Percentiles rank a stretch among this genome's conserved stretches.
Evolutionary conservation across 2,797 vertebrate genomes (phyloP).

Genomic region (Carduelis carduelis): DNA sequence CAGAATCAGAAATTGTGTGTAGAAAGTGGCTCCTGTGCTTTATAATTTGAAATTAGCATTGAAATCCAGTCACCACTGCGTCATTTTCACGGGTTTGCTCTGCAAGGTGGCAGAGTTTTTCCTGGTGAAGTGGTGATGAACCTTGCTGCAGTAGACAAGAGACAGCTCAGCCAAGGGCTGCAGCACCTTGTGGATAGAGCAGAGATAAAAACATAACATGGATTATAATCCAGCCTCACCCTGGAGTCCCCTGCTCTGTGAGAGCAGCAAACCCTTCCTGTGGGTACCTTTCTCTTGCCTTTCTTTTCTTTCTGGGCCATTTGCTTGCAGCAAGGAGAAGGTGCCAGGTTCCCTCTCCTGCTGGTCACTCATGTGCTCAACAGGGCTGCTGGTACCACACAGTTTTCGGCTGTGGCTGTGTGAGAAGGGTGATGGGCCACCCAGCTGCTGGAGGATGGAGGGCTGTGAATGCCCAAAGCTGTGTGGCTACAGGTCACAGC

Average conservation of each 20-base stretch:
- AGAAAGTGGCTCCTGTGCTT: slow-evolving; percentile 65
- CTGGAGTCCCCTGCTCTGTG: not conserved
- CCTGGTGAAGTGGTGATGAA: not conserved
- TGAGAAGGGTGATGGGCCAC: not conserved
- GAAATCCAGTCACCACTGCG: not conserved
- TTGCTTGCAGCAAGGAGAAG: not conserved
- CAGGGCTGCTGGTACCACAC: not conserved
- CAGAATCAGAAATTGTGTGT: slow-evolving; percentile 64
- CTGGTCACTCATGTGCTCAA: not conserved
- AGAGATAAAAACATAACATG: not conserved
- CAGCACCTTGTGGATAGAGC: not conserved
- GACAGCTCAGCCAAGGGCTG: not conserved
- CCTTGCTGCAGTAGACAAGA: not conserved
- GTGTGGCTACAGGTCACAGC: not conserved
- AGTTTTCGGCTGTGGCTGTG: not conserved
- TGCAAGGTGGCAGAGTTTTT: not conserved
- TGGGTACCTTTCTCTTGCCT: not conserved
- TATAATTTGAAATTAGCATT: slow-evolving; percentile 22
- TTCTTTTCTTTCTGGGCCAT: not conserved
- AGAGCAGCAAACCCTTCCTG: not conserved
- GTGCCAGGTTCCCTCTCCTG: not conserved
- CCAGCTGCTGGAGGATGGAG: fast-evolving
- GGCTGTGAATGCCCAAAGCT: not conserved
- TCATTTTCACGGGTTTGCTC: not conserved
- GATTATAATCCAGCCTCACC: not conserved